Evolutionary conservation across 2,113 vertebrate species (phyloP).

Genomic region (Coryphaenoides rupestris): DNA sequence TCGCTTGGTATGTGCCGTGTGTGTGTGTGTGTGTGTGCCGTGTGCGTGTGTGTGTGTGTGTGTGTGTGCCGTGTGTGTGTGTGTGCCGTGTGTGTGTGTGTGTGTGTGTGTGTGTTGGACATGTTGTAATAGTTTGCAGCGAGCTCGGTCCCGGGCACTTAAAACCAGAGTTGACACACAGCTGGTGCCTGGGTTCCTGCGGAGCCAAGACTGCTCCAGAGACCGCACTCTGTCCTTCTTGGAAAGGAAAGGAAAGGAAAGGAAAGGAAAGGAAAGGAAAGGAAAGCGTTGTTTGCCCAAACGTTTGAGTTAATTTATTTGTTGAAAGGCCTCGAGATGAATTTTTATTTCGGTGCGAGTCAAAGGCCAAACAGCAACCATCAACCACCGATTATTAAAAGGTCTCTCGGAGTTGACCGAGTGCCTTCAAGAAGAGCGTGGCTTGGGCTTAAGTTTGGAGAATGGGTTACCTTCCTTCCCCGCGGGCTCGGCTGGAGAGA

Average conservation of each 20-base stretch:
- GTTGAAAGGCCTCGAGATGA: no score
- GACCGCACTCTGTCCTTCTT: not conserved
- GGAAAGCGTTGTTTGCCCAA: no score
- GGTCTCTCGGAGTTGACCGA: not conserved
- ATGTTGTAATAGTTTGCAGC: slow-evolving; percentile 48
- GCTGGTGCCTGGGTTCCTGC: slow-evolving; percentile 21
- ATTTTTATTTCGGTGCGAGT: not conserved
- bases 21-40: no score
- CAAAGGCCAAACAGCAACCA: no score
- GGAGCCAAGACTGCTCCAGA: slow-evolving; percentile 23
- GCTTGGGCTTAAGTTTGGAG: slow-evolving; percentile 58
- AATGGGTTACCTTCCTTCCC: slow-evolving; percentile 53
- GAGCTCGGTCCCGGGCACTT: slow-evolving; percentile 38
- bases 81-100: no score
- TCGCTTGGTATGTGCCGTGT: slow-evolving; percentile 38
- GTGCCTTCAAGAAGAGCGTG: slow-evolving; percentile 48
- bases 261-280: no score
- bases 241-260: no score
- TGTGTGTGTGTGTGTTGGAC: no score
- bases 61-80: no score
- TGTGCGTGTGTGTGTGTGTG: no score
- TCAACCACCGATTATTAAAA: no score
- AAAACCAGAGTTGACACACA: slow-evolving; percentile 19
- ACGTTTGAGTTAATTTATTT: no score
- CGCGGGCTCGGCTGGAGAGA: slow-evolving; percentile 25